Evolutionary conservation across 2,888 invertebrate genomes (phyloP).

Genomic region (Diplolepis rosae): DNA sequence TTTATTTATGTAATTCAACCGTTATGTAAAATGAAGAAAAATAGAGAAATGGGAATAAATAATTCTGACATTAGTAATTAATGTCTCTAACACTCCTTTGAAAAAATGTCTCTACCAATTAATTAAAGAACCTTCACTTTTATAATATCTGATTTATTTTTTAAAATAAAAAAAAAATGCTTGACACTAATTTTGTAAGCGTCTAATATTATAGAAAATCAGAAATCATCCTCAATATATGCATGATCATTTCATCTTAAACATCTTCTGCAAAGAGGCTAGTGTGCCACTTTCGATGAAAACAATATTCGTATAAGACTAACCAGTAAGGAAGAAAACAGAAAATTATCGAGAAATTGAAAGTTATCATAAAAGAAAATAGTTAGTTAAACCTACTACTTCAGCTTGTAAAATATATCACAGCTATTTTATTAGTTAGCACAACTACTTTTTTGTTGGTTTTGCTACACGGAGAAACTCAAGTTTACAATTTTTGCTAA

Average conservation of each 20-base stretch:
- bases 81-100: no score
- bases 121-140: not conserved
- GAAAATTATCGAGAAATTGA: constrained; percentile 18
- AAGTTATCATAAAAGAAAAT: not conserved
- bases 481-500: no score
- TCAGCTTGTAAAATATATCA: no score
- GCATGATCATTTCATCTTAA: not conserved
- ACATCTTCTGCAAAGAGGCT: not conserved
- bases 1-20: no score
- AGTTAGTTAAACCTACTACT: no score
- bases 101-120: no score
- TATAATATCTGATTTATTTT: not conserved
- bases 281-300: constrained; percentile 23
- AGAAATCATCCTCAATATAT: constrained; percentile 8
- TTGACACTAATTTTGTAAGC: not conserved
- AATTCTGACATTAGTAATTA: no score
- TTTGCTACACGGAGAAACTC: no score
- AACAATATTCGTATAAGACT: constrained; percentile 4
- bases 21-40: no score
- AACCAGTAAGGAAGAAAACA: constrained; percentile 20
- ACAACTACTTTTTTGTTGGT: no score
- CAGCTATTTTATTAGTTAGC: no score
- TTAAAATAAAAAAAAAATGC: not conserved
- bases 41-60: no score
- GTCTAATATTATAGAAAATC: constrained; percentile 13